Base-by-base conservation (phyloP, 2,797 vertebrate genomes). In the Urophycis tenuis region DNA sequence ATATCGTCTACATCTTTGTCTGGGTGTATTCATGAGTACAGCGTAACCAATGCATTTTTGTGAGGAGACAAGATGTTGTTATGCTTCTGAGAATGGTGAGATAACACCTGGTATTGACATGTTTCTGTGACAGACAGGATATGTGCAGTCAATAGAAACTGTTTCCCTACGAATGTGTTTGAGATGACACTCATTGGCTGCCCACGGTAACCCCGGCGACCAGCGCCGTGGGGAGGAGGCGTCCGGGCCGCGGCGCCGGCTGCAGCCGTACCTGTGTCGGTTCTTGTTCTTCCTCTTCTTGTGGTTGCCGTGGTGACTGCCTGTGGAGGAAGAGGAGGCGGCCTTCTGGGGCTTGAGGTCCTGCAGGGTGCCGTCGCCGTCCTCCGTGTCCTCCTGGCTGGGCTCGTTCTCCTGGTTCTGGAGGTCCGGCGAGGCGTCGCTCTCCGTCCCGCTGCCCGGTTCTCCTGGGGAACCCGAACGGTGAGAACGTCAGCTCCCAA, bases 221-320 rank as follows among this genome's bases (percentile, higher is more conserved):
- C n/a, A n/a, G n/a, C n/a, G n/a, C n/a, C 45, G 45, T 49, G 77
- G 95, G 95, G 95, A 95, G 96, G 93, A 97, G 94, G 5, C 64
- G 22, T 6, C 19, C 60, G 25, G 25, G 67, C 29, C 67, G 29
- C 22, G 49, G 22, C 19, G 45, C 2, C 5, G 45, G n/a, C n/a
- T 22, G 53, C 53, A 5, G 53, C 53, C 1, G 12, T 92, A 98
- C 97, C 97, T 99, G 95, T 99, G 97, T 86, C 97, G 92, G 88
- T 99, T 99, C 93, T 99, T 99, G 91, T 98, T 99, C 94, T 98
- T 98, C 88, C 97, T 87, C 86, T 98, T 98, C 94, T 98, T 99
- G 93, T 99, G 97, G 92, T 95, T 98, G 84, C 95, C 95, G 78
- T 98, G 97, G 84, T 98, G 97, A 82, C 96, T 95, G 81, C 96